Evolutionary conservation across 2,797 vertebrate genomes (phyloP), one percentile per base, ranked within the genome.

Genomic region (Balearica regulorum): DNA sequence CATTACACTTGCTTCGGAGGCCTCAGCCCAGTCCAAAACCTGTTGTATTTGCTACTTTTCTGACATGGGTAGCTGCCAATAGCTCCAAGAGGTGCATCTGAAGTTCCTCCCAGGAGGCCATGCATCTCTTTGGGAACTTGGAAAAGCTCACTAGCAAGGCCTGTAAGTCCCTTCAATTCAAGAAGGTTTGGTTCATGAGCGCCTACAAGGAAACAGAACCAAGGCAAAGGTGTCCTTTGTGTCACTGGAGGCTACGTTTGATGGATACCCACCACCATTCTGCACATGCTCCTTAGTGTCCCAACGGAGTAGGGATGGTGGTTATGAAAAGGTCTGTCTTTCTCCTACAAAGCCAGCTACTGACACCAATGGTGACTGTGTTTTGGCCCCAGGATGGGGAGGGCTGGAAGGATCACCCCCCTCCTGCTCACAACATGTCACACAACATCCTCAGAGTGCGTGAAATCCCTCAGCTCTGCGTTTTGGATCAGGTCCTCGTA

Each of bases 401-500:
- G 8, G 17, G 15, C 55, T 28, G 41, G 55, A 75, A 78, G n/a
- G 31, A 55, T 65, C 55, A 48, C 2, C n/a, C 26, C 3, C 33
- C 13, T 85, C 28, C 46, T 83, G 69, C 57, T 46, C 19, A 16
- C 6, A 43, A 16, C 15, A 0, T 0, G 1, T 97, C 92, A 96
- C 5, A 26, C 89, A 21, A 1, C 2, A 0, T 91, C 77, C 73
- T 93, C 87, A 25, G 85, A 41, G 33, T 0, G 19, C 7, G 55
- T 37, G 24, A 70, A 51, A 21, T 93, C 25, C 17, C 43, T 39
- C 15, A 15, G 57, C 43, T 84, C 19, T 1, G 80, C 58, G 0
- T 95, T 95, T 91, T 78, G 84, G 92, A 98, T 71, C 68, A 98
- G 91, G 29, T 86, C 65, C 76, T 82, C 43, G 1, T 98, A 98